A percentile compares a stretch with the other conserved stretches of the same genome.
These are phyloP conservation scores for Aptenodytes forsteri DNA, from an alignment of 2,113 vertebrate species.

Conservation along the genomic window DNA sequence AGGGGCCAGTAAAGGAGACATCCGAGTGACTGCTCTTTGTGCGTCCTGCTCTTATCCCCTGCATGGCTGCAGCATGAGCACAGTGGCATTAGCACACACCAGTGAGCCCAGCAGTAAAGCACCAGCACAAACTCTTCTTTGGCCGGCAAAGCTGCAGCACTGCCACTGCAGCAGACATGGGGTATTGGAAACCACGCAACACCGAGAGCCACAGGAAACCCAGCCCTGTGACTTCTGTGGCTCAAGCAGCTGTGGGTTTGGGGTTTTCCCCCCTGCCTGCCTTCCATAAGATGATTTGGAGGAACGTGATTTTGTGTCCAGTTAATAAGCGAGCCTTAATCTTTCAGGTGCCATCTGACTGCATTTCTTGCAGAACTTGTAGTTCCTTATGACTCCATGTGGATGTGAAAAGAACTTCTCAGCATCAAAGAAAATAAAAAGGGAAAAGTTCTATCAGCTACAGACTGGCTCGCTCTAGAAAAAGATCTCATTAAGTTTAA, in stretches of 20 bases:
- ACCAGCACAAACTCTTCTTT: neutral
- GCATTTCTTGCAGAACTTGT: neutral
- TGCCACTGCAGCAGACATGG: fast-evolving
- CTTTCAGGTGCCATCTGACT: neutral
- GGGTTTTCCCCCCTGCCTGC: fast-evolving
- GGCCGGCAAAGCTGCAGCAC: neutral
- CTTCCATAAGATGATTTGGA: neutral
- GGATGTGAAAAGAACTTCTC: neutral
- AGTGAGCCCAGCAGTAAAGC: neutral
- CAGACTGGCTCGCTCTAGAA: neutral
- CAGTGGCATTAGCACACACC: fast-evolving
- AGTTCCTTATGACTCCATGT: neutral
- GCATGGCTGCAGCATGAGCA: neutral
- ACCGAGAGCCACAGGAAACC: neutral
- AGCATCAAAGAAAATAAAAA: neutral
- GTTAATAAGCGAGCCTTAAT: neutral
- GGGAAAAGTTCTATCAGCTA: neutral
- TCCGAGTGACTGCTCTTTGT: neutral
- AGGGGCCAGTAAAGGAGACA: neutral
- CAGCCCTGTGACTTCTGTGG: neutral
- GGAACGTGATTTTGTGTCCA: neutral
- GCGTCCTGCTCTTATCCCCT: neutral
- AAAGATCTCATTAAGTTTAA: conserved; percentile 2
- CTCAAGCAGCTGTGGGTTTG: neutral
- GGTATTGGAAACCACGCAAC: fast-evolving